Base-by-base conservation (phyloP, 2,797 vertebrate species). In the Microtus californicus region DNA sequence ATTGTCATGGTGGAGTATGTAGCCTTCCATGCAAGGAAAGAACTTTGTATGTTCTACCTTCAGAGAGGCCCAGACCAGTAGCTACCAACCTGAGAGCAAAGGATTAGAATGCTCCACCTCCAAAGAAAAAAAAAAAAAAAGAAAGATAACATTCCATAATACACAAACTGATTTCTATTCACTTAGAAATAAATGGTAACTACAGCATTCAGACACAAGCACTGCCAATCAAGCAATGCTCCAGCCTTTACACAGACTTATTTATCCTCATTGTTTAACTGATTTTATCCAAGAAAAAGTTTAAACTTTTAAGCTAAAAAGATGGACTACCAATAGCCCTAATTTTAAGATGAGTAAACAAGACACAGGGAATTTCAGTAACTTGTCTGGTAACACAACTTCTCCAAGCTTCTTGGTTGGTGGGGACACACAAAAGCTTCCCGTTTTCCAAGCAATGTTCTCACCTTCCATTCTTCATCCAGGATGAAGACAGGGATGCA, bases 271-370 rank as follows among this genome's bases (percentile, higher is more conserved):
- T 77, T 71, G 85, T 65, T 90, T 93, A 85, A 92, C 29, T 89
- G 31, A 82, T 79, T 81, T 96, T 96, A 93, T 73, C 91, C 79
- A 56, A 89, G 94, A 97, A 54, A 15, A 54, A 56, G 17, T 19
- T 56, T 56, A 56, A 56, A 56, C 54, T 56, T 56, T 56, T 15
- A 56, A 15, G 9, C 61, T 45, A 87, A 63, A 15, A 37, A 34
- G 48, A 48, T 48, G 48, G 10, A 48, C 48, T 48, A 48, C 48
- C 48, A 48, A 48, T 48, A 37, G 77, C 59, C 45, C 82, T 48
- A 25, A 67, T 25, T 48, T 48, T 85, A n/a, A 2, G 98, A 48
- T 5, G 11, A 69, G 31, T n/a, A 86, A 86, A 69, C 45, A 65
- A 65, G 19, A 48, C 17, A 6, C 31, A 45, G 31, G 9, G 40